Evolutionary conservation across 30 jellyfish, hydroid and myxozoan genomes (phyloP).

Genomic region (Aurelia sp.): DNA sequence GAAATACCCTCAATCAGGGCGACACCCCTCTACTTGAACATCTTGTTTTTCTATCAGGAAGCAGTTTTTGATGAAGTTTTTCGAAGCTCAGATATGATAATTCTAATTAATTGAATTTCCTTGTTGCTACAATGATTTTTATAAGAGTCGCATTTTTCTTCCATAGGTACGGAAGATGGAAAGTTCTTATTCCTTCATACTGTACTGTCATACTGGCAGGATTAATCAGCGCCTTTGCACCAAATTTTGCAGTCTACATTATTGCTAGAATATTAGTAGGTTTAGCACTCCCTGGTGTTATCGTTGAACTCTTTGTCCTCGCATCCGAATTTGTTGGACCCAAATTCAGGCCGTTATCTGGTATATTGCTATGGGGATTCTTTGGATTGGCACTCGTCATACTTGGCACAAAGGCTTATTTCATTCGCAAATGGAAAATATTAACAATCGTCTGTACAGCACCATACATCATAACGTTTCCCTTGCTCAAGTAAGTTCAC

Average conservation of each 20-base stretch:
- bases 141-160: too few relatives aligned
- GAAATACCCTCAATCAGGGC: too few relatives aligned
- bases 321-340: slow-evolving; percentile 91
- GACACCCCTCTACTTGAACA: too few relatives aligned
- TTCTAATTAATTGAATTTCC: too few relatives aligned
- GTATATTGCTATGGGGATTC: slow-evolving; percentile 78
- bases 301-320: slow-evolving; percentile 72
- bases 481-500: slow-evolving; percentile 58
- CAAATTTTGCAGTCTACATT: slow-evolving; percentile 63
- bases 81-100: too few relatives aligned
- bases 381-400: slow-evolving; percentile 76
- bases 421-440: slow-evolving; percentile 80
- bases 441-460: slow-evolving; percentile 77
- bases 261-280: slow-evolving; percentile 70
- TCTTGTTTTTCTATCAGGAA: too few relatives aligned
- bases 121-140: too few relatives aligned
- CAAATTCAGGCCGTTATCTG: slow-evolving; percentile 84
- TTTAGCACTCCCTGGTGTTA: slow-evolving; percentile 83
- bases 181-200: slow-evolving; percentile 71
- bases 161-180: slow-evolving; percentile 78
- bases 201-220: slow-evolving; percentile 65
- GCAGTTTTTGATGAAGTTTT: too few relatives aligned
- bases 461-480: slow-evolving; percentile 79
- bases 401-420: slow-evolving; percentile 86
- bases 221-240: slow-evolving; percentile 72